Conservation (phyloP, 1,140 invertebrate genomes). For the Meloidogyne hapla region DNA sequence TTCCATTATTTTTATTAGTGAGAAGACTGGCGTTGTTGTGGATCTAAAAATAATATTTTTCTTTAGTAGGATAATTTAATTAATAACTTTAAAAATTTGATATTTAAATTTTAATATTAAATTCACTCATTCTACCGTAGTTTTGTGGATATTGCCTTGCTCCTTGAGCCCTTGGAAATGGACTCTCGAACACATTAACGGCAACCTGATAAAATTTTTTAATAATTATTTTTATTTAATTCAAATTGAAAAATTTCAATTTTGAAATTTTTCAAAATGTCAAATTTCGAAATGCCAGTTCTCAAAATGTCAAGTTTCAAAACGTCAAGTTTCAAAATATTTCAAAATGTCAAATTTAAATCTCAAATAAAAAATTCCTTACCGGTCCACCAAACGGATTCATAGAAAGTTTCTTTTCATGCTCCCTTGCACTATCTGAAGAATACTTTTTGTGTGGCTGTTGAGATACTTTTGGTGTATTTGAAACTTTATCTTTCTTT, state of each 20-base stretch:
- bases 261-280: no score
- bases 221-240: no score
- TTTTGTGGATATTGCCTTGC: background rate
- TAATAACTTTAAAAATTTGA: no score
- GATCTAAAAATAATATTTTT: no score
- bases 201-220: constrained; percentile 1
- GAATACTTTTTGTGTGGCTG: background rate
- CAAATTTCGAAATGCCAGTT: no score
- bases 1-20: background rate
- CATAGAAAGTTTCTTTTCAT: constrained; percentile 27
- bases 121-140: background rate
- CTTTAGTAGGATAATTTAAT: no score
- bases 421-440: background rate
- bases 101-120: no score
- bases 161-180: constrained; percentile 22
- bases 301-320: no score
- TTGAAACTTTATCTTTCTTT: background rate
- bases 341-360: no score
- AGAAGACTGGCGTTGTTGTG: background rate
- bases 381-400: constrained; percentile 38
- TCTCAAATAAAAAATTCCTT: background rate
- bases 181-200: constrained; percentile 33
- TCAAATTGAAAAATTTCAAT: no score
- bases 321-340: no score
- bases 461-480: background rate